Base-by-base conservation (phyloP, 2,113 vertebrate genomes). In the Corythoichthys haematopterus region DNA sequence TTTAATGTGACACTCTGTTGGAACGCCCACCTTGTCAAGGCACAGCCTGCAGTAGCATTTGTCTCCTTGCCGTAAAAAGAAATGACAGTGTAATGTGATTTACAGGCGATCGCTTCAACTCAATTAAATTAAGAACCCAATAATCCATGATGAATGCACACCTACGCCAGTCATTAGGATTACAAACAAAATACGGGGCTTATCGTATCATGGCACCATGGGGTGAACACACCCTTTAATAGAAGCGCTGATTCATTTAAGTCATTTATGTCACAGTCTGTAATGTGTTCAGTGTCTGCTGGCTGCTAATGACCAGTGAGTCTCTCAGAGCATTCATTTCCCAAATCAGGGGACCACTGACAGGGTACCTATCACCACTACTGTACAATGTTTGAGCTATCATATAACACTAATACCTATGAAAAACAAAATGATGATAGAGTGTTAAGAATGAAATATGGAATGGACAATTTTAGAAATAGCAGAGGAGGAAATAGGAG, bases 21-120 rank as follows among this genome's bases (percentile, higher is more conserved):
- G 71, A 87, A 87, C 84, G 86, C 82, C 86, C 84, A 86, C 82
- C 82, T 86, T 83, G 82, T 85, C 78, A 80, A 84, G 78, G 80
- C 80, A 65, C 78, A 82, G 87, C 82, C 79, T 70, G 77, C 79
- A 71, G 84, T 79, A 79, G 79, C 80, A 83, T 86, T 87, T 85
- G 81, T 87, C 88, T 87, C 80, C 65, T 73, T 51, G 74, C 81
- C 82, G 81, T 89, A 88, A 89, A 87, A 85, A 90, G 86, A 80
- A 91, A 90, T 91, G 89, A 92, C 89, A 85, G 86, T 71, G 79
- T 92, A 90, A 91, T 90, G 80, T 91, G 88, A 92, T 92, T 92
- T 91, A 90, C 87, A 88, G 84, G 80, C 84, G 81, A 92, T 92
- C 80, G 80, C 88, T 86, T 85, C 80, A 60, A 83, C 89, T 87